These are phyloP conservation scores for Entomobrya proxima DNA, from an alignment of 2,888 invertebrate species.

Conservation along the genomic window DNA sequence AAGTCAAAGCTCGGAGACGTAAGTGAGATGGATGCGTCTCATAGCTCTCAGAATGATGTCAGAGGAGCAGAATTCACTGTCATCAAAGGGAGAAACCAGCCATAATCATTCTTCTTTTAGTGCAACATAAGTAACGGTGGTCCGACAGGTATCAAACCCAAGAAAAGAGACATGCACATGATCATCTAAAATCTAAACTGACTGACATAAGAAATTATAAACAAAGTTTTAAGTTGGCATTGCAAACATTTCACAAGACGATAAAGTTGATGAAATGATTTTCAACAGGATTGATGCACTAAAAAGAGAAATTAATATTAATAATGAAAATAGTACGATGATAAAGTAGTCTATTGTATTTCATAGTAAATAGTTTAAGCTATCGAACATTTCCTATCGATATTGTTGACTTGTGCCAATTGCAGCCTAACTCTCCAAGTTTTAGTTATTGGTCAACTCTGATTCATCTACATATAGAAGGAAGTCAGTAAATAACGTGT, in stretches of 20 bases:
- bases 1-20: conserved; percentile 54
- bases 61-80: conserved; percentile 20
- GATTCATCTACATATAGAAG: not conserved
- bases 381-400: no score
- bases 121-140: conserved; percentile 3
- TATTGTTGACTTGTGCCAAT: no score
- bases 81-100: not conserved
- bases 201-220: not conserved
- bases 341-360: no score
- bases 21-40: conserved; percentile 59
- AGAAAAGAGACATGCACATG: not conserved
- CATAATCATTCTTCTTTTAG: not conserved
- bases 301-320: no score
- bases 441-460: no score
- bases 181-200: not conserved
- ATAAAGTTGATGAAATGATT: no score
- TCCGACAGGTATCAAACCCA: not conserved
- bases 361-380: no score
- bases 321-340: no score
- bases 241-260: not conserved
- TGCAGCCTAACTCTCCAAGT: no score
- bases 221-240: conserved; percentile 10
- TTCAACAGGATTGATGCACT: no score
- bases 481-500: conserved; percentile 45
- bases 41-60: conserved; percentile 42